A percentile compares a stretch with the other conserved stretches of the same genome.
Conservation (phyloP, 1,140 invertebrate genomes). For the Drosophila trapezifrons region DNA sequence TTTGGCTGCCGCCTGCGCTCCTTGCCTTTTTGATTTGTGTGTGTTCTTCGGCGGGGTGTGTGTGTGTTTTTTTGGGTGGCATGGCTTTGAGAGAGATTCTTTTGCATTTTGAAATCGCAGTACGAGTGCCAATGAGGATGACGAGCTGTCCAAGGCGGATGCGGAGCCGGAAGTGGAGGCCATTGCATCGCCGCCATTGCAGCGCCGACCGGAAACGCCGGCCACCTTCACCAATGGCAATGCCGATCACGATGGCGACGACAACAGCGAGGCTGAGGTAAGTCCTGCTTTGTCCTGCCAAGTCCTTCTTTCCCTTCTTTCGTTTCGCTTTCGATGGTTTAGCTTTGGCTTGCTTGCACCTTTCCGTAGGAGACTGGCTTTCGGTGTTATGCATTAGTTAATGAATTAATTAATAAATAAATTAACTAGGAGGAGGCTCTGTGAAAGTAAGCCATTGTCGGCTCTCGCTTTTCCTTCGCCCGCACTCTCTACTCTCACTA, state of each 20-base stretch:
- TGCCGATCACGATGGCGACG: conserved; percentile 46
- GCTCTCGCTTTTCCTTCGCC: conserved; percentile 33
- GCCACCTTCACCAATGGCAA: conserved; percentile 46
- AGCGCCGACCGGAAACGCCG: conserved; percentile 66
- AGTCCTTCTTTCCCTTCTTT: not conserved
- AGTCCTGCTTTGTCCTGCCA: conserved; percentile 41
- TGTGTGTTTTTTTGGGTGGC: conserved; percentile 37
- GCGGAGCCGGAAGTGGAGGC: conserved; percentile 34
- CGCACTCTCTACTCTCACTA: conserved; percentile 2
- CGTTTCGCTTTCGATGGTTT: conserved; percentile 38
- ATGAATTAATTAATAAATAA: conserved; percentile 1
- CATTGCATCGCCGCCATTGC: conserved; percentile 42
- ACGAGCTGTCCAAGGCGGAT: conserved; percentile 70
- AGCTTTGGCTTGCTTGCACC: conserved; percentile 37
- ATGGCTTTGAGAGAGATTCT: conserved; percentile 66
- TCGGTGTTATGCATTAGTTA: conserved; percentile 20
- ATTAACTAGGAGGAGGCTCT: conserved; percentile 25
- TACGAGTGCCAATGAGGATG: conserved; percentile 71
- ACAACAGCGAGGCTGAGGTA: conserved; percentile 57
- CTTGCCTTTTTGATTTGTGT: conserved; percentile 27
- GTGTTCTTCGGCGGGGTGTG: conserved; percentile 3
- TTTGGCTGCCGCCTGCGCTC: conserved; percentile 22
- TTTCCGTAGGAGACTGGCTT: conserved; percentile 20
- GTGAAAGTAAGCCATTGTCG: conserved; percentile 84
- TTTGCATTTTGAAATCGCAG: conserved; percentile 77